Evolutionary conservation across 2,888 invertebrate genomes (phyloP), one percentile per base, ranked within the genome.

Genomic region (Dioctria rufipes): DNA sequence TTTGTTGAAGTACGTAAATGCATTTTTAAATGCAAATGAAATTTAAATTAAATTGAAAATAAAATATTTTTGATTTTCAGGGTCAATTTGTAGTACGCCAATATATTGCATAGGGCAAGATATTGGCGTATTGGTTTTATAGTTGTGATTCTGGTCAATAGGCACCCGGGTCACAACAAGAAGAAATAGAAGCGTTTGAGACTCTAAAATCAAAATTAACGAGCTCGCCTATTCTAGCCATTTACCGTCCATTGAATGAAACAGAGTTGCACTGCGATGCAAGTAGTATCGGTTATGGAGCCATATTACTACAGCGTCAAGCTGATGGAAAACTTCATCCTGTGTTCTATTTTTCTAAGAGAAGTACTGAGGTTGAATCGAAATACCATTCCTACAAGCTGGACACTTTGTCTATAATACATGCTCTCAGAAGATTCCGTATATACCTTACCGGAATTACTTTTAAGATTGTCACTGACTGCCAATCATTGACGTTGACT

Each of bases 191-290:
- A 3, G 79, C 80, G 9, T 75, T 84, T 67, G 54, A 80, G 13
- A 43, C 2, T 3, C 51, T 82, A 40, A 82, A 82, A 51, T 6
- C 8, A 46, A 80, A 73, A 67, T 40, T 84, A n/a, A 46, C 81
- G 39, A 65, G 79, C 4, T 39, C 83, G 4, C 85, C 85, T 13
- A 83, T 86, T 40, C 81, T 88, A 40, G 83, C 85, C 3, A 81
- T 88, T 4, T 88, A 85, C 80, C 81, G 86, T 60, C 85, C 85
- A 9, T 80, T 80, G 77, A 66, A 75, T 4, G 82, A 83, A 61
- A 85, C 85, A 9, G 85, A 87, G 81, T 69, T 87, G 5, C 86
- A 87, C 79, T 86, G 85, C 3, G 86, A 87, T 82, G 86, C 86
- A 3, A 85, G 85, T 79, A 42, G 81, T 3, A 5, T 82, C 0